phyloP scores from a whole-genome alignment of 2,113 vertebrate genomes.

The Brachyistius frenatus region DNA sequence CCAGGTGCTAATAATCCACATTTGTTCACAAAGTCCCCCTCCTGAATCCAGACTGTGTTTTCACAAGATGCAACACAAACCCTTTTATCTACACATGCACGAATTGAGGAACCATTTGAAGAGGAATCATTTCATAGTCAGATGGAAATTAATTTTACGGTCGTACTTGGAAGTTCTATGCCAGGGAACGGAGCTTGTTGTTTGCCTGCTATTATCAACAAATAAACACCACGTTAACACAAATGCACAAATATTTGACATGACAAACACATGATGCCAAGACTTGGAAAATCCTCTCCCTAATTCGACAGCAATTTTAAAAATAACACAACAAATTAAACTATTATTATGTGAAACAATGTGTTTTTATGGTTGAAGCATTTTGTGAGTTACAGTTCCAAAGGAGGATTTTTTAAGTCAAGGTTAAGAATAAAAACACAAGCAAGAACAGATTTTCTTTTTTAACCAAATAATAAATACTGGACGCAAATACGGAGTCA shows the following conservation, averaged over 20 bases:
- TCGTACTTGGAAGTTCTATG: slow-evolving; percentile 92
- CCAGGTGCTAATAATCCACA: neutral
- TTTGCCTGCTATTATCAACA: slow-evolving; percentile 89
- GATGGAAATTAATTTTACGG: slow-evolving; percentile 81
- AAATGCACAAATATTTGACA: slow-evolving; percentile 83
- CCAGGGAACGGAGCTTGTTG: slow-evolving; percentile 89
- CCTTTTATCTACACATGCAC: slow-evolving; percentile 81
- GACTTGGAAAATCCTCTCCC: slow-evolving; percentile 81
- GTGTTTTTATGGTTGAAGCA: neutral
- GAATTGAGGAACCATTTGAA: slow-evolving; percentile 77
- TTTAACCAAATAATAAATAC: slow-evolving; percentile 49
- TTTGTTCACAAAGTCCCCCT: neutral
- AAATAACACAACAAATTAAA: slow-evolving; percentile 15
- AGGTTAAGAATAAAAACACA: slow-evolving; percentile 62
- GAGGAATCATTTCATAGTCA: slow-evolving; percentile 80
- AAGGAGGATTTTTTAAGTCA: slow-evolving; percentile 78
- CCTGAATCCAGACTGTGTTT: slow-evolving; percentile 73
- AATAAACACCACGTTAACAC: slow-evolving; percentile 87
- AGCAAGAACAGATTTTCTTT: slow-evolving; percentile 40
- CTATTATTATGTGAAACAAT: neutral
- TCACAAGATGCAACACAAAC: slow-evolving; percentile 78
- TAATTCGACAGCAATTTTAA: neutral
- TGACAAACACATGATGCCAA: slow-evolving; percentile 80
- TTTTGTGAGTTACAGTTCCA: slow-evolving; percentile 7
- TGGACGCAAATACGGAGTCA: slow-evolving; percentile 65